Evolutionary conservation across 2,113 vertebrate species (phyloP).

Genomic region (Gnathonemus echidnorhynchus): DNA sequence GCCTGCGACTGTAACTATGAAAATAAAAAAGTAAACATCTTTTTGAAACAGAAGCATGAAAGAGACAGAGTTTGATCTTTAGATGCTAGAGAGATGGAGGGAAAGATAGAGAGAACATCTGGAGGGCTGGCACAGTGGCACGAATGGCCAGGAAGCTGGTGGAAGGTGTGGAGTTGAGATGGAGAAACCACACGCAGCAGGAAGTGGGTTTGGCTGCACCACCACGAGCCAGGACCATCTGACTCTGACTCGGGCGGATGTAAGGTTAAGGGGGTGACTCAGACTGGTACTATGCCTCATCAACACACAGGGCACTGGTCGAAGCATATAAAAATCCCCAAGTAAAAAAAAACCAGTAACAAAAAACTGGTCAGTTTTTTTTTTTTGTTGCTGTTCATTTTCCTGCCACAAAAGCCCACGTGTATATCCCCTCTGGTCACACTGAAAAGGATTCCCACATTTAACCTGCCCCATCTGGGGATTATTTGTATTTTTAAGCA

Average conservation of each 20-base stretch:
- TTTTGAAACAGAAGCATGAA: not conserved
- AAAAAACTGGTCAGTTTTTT: not conserved
- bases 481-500: too few relatives aligned
- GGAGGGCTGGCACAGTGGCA: not conserved
- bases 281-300: not conserved
- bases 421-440: not conserved
- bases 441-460: not conserved
- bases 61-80: not conserved
- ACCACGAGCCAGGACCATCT: too few relatives aligned
- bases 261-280: not conserved
- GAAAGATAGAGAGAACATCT: not conserved
- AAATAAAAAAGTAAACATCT: conserved; percentile 16
- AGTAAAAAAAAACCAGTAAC: not conserved
- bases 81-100: not conserved
- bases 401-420: not conserved
- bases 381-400: not conserved
- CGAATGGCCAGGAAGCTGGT: not conserved
- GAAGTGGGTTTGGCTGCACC: not conserved
- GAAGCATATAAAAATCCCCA: not conserved
- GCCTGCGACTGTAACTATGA: conserved; percentile 22
- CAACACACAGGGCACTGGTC: not conserved
- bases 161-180: not conserved
- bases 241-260: not conserved
- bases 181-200: not conserved
- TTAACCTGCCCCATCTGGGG: not conserved